Base-by-base conservation (phyloP, 2,113 vertebrate species). In the Neodon shergylaensis region DNA sequence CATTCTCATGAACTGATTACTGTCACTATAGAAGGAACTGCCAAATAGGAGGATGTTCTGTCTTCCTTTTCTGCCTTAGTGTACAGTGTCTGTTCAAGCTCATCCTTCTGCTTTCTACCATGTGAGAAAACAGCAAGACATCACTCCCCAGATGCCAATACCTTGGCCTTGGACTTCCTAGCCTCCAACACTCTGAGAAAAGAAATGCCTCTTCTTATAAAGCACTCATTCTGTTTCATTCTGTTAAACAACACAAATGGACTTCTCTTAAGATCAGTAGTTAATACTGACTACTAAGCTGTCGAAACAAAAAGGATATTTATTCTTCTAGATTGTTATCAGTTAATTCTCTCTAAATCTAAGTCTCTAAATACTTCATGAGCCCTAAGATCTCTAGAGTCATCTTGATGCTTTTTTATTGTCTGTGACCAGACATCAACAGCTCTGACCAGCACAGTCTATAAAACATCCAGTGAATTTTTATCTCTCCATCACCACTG, bases 261-360 rank as follows among this genome's bases (percentile, higher is more conserved):
- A 72, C 58, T 77, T 94, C 47, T 31, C 61, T 65, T 66, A 22
- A 93, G 26, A 42, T 58, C 89, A 66, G 89, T 87, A 73, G 81
- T 73, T 63, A 77, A 11, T 28, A 92, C 84, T 66, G 36, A 52
- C 13, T 81, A 82, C 76, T 61, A 36, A 7, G 52, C 86, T 36
- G 11, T 90, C 61, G 28, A 93, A 77, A 36, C 63, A 26, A 85
- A 79, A 95, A 91, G 36, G 39, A 31, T 19, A 91, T 85, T 93
- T 91, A 39, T 88, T 31, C 54, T 81, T 74, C 76, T 94, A 13
- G 77, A 76, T 81, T 88, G 5, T 31, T 61, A 94, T 52, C 22
- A 47, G 44, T 79, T 61, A 74, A 68, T 58, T 54, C 36, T 58
- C 54, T 58, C 54, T 58, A 58, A 58, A 58, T 58, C 22, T 26